Evolutionary conservation across 2,113 vertebrate species (phyloP), one percentile per base, ranked within the genome.

Genomic region (Syngnathus floridae): DNA sequence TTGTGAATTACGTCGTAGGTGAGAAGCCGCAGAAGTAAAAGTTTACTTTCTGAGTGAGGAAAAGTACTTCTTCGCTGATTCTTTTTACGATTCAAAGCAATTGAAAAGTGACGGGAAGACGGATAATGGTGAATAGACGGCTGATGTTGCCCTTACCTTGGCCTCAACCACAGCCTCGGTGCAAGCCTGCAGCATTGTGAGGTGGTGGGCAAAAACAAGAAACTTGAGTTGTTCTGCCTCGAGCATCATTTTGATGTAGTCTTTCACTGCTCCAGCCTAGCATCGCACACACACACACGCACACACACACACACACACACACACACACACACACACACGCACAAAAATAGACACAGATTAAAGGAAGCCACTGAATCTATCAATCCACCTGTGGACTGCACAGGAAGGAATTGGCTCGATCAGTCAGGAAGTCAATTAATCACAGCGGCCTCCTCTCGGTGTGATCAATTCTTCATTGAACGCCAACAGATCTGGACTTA

Each of bases 191-290:
- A 99, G 92, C 96, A 98, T 98, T 82, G 89, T 93, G 83, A 98
- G 90, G 79, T 99, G 96, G 78, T 98, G 94, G 68, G 93, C 96
- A 65, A 99, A 99, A 69, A 98, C 93, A 12, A 99, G 88, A 87
- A 98, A 98, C 85, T 99, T 98, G 76, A 98, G 86, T 59, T 91
- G 88, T 77, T 95, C 93, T 7, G 94, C 93, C 81, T 96, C 92
- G 80, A 98, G 91, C 93, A 98, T 91, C 95, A 98, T 95, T 89
- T 95, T 98, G 80, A 99, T 95, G 84, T 99, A 98, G 88, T 98
- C 95, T 82, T 98, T 98, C 83, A 98, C 95, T 1, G 95, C 95
- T 86, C 96, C 96, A 54, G 96, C 97, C 96, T 99, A 83, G 55
- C 78, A 66, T 13, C 70, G 70, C 70, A 69, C 61, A 71, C 62